Evolutionary conservation across 2,888 invertebrate species (phyloP).

Genomic region (Himalopsyche tibetana): DNA sequence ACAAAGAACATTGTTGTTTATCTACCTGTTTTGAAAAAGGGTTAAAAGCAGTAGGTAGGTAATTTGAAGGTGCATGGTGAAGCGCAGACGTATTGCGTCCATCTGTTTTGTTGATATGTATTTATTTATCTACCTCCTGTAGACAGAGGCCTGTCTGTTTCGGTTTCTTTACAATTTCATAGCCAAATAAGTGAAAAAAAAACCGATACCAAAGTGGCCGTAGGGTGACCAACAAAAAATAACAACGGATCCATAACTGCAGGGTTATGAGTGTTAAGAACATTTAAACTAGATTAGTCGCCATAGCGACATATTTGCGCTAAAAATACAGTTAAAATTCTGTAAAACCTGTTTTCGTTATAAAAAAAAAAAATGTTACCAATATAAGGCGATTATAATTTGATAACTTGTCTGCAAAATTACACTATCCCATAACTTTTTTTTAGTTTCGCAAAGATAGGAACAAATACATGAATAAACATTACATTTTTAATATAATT

Average conservation of each 20-base stretch:
- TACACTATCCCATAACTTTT: no score
- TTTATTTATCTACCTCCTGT: slow-evolving; percentile 7
- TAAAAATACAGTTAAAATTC: no score
- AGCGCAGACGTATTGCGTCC: neutral
- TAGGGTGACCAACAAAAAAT: neutral
- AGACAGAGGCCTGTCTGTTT: slow-evolving; percentile 28
- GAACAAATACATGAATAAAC: no score
- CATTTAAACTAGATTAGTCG: no score
- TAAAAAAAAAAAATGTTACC: no score
- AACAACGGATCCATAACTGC: neutral
- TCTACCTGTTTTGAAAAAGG: slow-evolving; percentile 36
- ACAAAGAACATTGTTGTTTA: slow-evolving; percentile 16
- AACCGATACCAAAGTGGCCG: neutral
- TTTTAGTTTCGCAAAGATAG: no score
- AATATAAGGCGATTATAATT: no score
- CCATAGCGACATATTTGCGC: no score
- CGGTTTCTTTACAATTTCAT: slow-evolving; percentile 32
- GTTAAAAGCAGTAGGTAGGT: neutral
- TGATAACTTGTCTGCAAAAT: no score
- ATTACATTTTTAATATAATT: no score
- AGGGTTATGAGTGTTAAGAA: no score
- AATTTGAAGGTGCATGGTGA: slow-evolving; percentile 25
- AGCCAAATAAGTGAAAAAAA: slow-evolving; percentile 35
- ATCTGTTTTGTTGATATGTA: slow-evolving; percentile 8
- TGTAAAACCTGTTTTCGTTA: no score